Conservation (phyloP, 2,888 invertebrate genomes). For the Drosophila flavopinicola region DNA sequence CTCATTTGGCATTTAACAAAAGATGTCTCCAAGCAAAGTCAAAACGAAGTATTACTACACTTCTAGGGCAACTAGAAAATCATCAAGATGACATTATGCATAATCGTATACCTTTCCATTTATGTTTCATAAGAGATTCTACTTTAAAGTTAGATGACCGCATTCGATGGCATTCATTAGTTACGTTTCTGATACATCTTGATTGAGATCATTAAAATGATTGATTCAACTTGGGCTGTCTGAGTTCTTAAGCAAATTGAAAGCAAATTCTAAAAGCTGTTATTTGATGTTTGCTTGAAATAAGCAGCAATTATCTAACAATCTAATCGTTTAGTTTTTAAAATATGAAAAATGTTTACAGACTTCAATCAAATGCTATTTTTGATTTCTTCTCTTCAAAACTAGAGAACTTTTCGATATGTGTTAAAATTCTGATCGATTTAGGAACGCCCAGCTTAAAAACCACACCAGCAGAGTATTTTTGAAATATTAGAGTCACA, state of each 20-base stretch:
- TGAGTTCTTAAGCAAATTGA: not conserved
- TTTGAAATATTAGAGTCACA: constrained; percentile 3
- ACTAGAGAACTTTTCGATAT: not conserved
- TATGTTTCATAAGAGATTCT: constrained; percentile 1
- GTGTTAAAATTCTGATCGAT: too few relatives aligned
- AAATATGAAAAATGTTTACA: not conserved
- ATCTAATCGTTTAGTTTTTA: not conserved
- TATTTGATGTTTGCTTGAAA: constrained; percentile 5
- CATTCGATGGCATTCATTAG: constrained; percentile 14
- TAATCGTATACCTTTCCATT: not conserved
- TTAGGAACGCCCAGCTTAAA: not conserved
- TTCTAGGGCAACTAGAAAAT: not conserved
- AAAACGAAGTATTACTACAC: not conserved
- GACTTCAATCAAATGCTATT: not conserved
- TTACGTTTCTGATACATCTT: constrained; percentile 17
- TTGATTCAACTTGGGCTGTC: not conserved
- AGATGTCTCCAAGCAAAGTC: not conserved
- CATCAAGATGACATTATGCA: not conserved
- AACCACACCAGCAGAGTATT: not conserved
- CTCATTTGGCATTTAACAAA: constrained; percentile 10
- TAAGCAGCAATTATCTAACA: not conserved
- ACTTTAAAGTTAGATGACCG: constrained; percentile 18
- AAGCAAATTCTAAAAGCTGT: constrained; percentile 11
- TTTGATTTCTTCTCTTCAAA: not conserved
- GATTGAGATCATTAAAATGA: constrained; percentile 27